Evolutionary conservation across 2,888 invertebrate genomes (phyloP).

Genomic region (Luffia ferchaultella): DNA sequence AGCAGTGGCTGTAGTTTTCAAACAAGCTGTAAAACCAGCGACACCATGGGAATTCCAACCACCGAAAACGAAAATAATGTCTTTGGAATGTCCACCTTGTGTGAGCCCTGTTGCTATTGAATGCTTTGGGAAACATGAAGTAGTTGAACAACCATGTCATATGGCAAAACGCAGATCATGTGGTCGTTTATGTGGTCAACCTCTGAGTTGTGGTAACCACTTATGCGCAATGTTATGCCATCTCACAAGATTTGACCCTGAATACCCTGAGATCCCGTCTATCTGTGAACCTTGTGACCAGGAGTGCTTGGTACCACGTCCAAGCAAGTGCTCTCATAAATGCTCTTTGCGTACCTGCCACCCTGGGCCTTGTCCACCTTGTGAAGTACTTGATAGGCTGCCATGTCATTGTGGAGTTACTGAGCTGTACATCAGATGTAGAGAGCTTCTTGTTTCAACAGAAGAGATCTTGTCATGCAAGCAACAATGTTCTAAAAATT

Average conservation of each 20-base stretch:
- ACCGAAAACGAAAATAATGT: conserved; percentile 53
- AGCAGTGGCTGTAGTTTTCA: conserved; percentile 70
- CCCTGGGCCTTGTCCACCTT: conserved; percentile 77
- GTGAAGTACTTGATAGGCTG: conserved; percentile 72
- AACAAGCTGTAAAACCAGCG: conserved; percentile 65
- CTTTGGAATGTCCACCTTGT: conserved; percentile 76
- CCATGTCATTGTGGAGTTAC: conserved; percentile 86
- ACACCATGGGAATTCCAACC: conserved; percentile 72
- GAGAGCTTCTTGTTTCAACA: conserved; percentile 66
- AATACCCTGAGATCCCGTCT: conserved; percentile 54
- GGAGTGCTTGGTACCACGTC: conserved; percentile 71
- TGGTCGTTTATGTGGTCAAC: conserved; percentile 77
- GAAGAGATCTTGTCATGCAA: conserved; percentile 72
- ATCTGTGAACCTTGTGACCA: conserved; percentile 44
- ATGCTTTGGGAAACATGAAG: conserved; percentile 79
- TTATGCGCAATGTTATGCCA: conserved; percentile 79
- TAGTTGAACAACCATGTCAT: conserved; percentile 72
- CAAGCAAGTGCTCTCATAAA: conserved; percentile 76
- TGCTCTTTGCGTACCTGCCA: conserved; percentile 77
- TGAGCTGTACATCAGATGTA: conserved; percentile 78
- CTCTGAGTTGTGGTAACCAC: conserved; percentile 82
- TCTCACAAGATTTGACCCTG: conserved; percentile 28
- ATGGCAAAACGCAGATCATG: conserved; percentile 79
- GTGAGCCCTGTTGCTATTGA: conserved; percentile 72
- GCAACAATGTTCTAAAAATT: conserved; percentile 88